Evolutionary conservation across 2,113 vertebrate species (phyloP).

Genomic region (Suncus etruscus): DNA sequence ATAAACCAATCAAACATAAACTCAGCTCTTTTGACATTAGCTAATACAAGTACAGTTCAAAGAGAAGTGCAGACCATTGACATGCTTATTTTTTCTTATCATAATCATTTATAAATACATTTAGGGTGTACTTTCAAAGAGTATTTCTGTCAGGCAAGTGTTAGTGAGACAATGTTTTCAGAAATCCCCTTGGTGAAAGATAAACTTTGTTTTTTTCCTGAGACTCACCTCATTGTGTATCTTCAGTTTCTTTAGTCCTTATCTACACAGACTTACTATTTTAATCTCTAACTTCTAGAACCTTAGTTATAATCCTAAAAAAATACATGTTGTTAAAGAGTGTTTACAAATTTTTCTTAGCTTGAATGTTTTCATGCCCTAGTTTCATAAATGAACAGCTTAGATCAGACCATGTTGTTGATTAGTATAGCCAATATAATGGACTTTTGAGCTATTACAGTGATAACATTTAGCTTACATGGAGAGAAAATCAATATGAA

Average conservation of each 20-base stretch:
- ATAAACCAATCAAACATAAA: conserved; percentile 1
- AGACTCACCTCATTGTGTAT: not conserved
- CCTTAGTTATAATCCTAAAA: not conserved
- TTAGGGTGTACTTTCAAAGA: not conserved
- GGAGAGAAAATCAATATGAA: conserved; percentile 1
- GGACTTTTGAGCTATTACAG: not conserved
- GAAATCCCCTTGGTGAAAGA: not conserved
- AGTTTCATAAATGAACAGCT: conserved; percentile 1
- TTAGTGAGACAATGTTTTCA: not conserved
- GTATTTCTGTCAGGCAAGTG: not conserved
- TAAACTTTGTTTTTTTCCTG: not conserved
- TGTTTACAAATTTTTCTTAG: conserved; percentile 21
- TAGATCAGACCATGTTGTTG: not conserved
- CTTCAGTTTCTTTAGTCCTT: not conserved
- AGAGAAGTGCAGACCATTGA: not conserved
- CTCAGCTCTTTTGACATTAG: not conserved
- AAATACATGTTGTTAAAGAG: conserved; percentile 12
- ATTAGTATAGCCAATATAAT: not conserved
- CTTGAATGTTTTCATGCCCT: conserved; percentile 38
- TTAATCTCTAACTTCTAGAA: not conserved
- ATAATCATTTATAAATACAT: not conserved
- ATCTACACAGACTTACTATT: not conserved
- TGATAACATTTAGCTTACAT: not conserved
- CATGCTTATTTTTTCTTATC: not conserved
- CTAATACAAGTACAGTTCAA: not conserved